Conservation (phyloP, 2,888 invertebrate genomes). For the Amphipoea lucens region DNA sequence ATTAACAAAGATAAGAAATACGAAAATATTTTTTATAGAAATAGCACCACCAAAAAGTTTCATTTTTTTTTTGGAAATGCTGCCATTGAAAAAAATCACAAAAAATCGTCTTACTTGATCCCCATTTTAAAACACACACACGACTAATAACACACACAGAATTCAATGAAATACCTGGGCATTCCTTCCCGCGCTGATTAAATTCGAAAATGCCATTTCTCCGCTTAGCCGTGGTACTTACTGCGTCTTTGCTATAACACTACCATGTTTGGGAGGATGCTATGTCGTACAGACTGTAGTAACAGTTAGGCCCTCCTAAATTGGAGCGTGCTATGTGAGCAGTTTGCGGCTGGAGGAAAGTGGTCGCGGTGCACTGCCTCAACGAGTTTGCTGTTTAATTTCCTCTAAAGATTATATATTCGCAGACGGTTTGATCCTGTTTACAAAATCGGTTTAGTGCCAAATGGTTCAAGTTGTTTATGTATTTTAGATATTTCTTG, state of each 20-base stretch:
- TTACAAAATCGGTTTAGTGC: background rate
- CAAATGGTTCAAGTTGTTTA: background rate
- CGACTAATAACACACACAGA: conserved; percentile 69
- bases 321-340: conserved; percentile 73
- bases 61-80: background rate
- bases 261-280: conserved; percentile 63
- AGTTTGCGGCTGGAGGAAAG: conserved; percentile 77
- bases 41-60: background rate
- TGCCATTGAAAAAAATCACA: background rate
- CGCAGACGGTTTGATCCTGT: conserved; percentile 55
- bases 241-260: conserved; percentile 66
- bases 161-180: conserved; percentile 71
- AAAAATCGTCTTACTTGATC: conserved; percentile 70
- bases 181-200: conserved; percentile 73
- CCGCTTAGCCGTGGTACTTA: conserved; percentile 66
- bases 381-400: conserved; percentile 78
- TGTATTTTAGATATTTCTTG: background rate
- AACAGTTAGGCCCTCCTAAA: conserved; percentile 68
- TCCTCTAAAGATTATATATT: conserved; percentile 74
- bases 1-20: background rate
- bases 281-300: conserved; percentile 52
- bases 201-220: conserved; percentile 75
- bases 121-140: conserved; percentile 70
- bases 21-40: background rate
- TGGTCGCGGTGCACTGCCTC: conserved; percentile 71